These are phyloP conservation scores for Halocynthia aurantium DNA, from an alignment of 23 tunicate genomes.

Conservation along the genomic window DNA sequence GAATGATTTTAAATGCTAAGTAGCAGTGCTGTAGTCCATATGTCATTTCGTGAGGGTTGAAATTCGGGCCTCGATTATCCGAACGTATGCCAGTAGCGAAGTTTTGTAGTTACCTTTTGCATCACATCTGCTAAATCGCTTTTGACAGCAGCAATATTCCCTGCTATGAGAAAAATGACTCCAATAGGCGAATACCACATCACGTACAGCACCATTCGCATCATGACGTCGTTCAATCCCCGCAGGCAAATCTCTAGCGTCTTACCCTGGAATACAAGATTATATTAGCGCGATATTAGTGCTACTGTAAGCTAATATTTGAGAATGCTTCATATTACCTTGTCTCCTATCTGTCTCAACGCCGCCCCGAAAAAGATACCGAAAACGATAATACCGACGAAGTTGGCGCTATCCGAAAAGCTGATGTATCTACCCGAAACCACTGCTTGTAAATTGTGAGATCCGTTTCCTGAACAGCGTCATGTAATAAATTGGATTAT, in stretches of 20 bases:
- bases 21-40: too few relatives aligned
- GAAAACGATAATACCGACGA: background rate
- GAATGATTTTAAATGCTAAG: too few relatives aligned
- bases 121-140: background rate
- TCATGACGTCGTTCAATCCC: background rate
- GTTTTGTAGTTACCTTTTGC: background rate
- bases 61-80: too few relatives aligned
- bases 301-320: background rate
- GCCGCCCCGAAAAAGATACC: slow-evolving; percentile 1
- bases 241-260: background rate
- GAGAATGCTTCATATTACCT: background rate
- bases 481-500: too few relatives aligned
- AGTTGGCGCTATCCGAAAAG: slow-evolving; percentile 9
- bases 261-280: background rate
- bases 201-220: background rate
- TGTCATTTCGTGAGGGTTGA: too few relatives aligned
- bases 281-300: background rate
- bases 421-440: background rate
- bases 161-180: background rate
- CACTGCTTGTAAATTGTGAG: too few relatives aligned
- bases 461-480: too few relatives aligned
- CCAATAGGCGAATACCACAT: background rate
- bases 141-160: background rate
- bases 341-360: background rate
- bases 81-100: too few relatives aligned